phyloP scores from a whole-genome alignment of 2,797 vertebrate genomes.

The Centroberyx gerrardi region DNA sequence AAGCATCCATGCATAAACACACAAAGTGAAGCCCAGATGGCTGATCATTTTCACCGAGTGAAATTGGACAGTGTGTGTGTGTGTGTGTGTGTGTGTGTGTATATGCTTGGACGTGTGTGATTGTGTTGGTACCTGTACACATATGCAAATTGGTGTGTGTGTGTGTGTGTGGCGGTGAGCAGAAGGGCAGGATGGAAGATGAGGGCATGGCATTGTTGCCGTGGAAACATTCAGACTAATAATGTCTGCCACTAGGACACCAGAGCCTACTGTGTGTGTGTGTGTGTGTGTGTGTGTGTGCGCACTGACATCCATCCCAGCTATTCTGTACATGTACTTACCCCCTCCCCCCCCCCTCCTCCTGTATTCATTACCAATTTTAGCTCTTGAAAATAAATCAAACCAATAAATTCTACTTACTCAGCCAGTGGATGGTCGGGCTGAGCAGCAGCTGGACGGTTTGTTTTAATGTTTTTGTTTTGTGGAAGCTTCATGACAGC shows the following conservation, averaged over 20 bases:
- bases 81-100: neutral
- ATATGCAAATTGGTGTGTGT: constrained; percentile 3
- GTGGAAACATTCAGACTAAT: constrained; percentile 14
- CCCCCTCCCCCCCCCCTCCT: too few relatives aligned
- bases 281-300: neutral
- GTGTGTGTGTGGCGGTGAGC: neutral
- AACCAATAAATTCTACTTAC: constrained; percentile 40
- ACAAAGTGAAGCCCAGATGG: constrained; percentile 52
- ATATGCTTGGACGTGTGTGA: neutral
- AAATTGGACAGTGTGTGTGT: constrained; percentile 28
- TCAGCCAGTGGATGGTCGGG: constrained; percentile 4
- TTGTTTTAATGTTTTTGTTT: too few relatives aligned
- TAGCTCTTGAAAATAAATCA: constrained; percentile 47
- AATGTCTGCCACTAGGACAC: neutral
- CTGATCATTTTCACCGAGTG: constrained; percentile 31
- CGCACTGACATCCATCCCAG: too few relatives aligned
- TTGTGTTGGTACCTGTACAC: too few relatives aligned
- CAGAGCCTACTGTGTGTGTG: neutral
- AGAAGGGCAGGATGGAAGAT: constrained; percentile 5
- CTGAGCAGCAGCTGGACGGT: too few relatives aligned
- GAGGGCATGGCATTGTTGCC: neutral
- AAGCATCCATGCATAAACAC: constrained; percentile 36
- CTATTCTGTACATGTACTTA: too few relatives aligned
- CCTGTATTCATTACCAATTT: constrained; percentile 46
- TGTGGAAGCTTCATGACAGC: too few relatives aligned